Evolutionary conservation across 2,113 vertebrate genomes (phyloP).

Genomic region (Gavialis gangeticus): DNA sequence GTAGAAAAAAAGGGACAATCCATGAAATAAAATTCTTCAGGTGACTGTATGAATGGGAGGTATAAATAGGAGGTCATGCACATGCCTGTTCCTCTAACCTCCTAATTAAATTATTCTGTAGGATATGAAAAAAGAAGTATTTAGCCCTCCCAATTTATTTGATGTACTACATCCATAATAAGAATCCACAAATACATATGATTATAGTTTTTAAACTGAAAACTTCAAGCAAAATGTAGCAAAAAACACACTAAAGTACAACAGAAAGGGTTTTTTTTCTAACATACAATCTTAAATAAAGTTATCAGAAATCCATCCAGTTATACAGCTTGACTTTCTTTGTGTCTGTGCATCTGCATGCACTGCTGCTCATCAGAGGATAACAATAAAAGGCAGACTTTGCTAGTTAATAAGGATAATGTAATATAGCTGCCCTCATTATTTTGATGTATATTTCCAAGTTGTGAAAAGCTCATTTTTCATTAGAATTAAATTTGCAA

Average conservation of each 20-base stretch:
- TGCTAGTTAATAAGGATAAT: not conserved
- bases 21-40: not conserved
- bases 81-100: not conserved
- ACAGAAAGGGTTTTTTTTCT: not conserved
- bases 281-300: not conserved
- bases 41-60: not conserved
- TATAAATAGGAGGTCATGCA: not conserved
- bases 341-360: not conserved
- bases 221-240: not conserved
- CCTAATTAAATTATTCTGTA: rapidly evolving
- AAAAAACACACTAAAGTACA: not conserved
- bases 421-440: not conserved
- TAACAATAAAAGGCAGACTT: not conserved
- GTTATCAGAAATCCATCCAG: not conserved
- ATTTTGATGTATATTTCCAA: not conserved
- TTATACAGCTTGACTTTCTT: not conserved
- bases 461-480: not conserved
- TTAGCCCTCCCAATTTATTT: not conserved
- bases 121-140: not conserved
- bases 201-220: not conserved
- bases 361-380: not conserved
- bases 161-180: not conserved
- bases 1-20: not conserved
- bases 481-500: not conserved
- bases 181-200: not conserved